Base-by-base conservation (phyloP, 1,140 invertebrate species). In the Pogonomyrmex barbatus region DNA sequence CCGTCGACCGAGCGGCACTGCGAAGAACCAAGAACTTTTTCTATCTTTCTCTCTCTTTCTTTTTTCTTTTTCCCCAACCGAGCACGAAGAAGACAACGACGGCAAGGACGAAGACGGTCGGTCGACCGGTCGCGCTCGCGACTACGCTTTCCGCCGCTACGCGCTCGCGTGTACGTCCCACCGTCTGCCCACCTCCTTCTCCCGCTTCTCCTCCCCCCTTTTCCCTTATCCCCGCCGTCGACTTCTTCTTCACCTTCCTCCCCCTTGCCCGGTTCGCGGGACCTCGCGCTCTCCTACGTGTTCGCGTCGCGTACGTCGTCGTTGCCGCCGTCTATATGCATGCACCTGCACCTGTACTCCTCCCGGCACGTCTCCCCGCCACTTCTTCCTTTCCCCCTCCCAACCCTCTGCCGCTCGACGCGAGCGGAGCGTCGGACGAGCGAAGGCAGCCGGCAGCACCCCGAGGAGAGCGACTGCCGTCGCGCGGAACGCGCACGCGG, bases 401-500 rank as follows among this genome's bases (percentile, higher is more conserved):
- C 54, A 47, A 33, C 10, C 42, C 86, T 52, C 45, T 47, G 47
- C 24, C 24, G 24, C 24, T 24, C 24, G 24, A 24, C 58, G 9
- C 78, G 56, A 67, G 24, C 78, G 50, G 58, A 85, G 33, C 45
- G 71, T n/a, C 10, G 56, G 65, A 88, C 71, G 86, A 63, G 39
- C 36, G 56, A 77, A 47, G 58, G 58, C 30, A 65, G 58, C 76
- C 76, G 76, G 76, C 36, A 65, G 24, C 65, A 50, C 63, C 84
- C 50, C 73, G 54, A 39, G 12, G 73, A 78, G 45, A 63, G 33
- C 36, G 71, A 56, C 76, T 58, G 52, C 52, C 70, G 71, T 36
- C 87, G 36, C 87, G 36, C 24, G 87, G 75, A 73, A 82, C 86
- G 82, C 88, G 50, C 87, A 89, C 88, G 77, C 88, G 77, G 86